Evolutionary conservation across 2,888 invertebrate species (phyloP).

Genomic region (Cataglyphis rosenhaueri): DNA sequence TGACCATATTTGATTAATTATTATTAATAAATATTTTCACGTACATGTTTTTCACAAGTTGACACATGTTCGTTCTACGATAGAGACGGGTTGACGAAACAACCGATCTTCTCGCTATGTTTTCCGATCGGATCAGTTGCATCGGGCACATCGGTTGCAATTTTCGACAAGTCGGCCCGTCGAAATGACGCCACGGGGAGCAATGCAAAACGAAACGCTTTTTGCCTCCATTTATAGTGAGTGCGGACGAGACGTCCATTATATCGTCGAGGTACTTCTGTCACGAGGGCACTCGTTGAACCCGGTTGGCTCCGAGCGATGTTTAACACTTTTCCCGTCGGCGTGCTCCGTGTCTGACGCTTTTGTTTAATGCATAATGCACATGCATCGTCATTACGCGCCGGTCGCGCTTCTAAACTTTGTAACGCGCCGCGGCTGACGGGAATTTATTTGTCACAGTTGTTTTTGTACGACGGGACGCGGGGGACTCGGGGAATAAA

Average conservation of each 20-base stretch:
- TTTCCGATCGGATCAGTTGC: conserved; percentile 24
- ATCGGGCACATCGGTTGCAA: conserved; percentile 20
- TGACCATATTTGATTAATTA: neutral
- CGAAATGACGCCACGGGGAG: conserved; percentile 51
- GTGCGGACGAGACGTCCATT: conserved; percentile 49
- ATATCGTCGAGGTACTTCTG: conserved; percentile 54
- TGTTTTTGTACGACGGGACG: conserved; percentile 40
- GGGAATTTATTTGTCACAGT: conserved; percentile 51
- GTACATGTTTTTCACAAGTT: neutral
- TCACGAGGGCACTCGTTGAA: conserved; percentile 55
- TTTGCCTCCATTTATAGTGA: conserved; percentile 42
- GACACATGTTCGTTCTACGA: neutral
- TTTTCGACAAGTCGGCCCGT: conserved; percentile 47
- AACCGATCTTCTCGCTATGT: conserved; percentile 4
- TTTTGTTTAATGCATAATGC: conserved; percentile 57
- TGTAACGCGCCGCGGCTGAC: conserved; percentile 44
- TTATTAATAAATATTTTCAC: neutral
- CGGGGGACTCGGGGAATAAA: conserved; percentile 35
- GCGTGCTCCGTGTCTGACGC: conserved; percentile 47
- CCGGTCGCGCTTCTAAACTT: conserved; percentile 49
- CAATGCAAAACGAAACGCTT: conserved; percentile 51
- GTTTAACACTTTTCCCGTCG: conserved; percentile 54
- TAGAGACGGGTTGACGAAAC: conserved; percentile 18
- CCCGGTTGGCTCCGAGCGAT: conserved; percentile 40
- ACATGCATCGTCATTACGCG: conserved; percentile 55